Evolutionary conservation across 2,888 invertebrate genomes (phyloP), one percentile per base, ranked within the genome.

Genomic region (Drosophila meridiana): DNA sequence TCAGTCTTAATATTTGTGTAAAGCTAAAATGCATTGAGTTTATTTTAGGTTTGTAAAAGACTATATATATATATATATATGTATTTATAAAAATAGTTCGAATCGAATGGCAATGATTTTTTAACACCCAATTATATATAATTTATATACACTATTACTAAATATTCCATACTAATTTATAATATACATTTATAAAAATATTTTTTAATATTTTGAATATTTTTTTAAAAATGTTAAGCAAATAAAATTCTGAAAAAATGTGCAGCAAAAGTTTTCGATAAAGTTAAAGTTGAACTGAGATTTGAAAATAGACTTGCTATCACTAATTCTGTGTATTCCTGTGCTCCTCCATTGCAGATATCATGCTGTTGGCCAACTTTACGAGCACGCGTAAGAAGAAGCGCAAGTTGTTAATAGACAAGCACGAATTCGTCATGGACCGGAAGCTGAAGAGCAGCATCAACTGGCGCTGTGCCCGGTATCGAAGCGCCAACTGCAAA

Each of bases 391-490:
- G 92, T n/a, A 93, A 93, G 78, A 92, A 91, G 58, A 89, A 90
- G 62, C 87, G 87, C 52, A 93, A 92, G 73, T 77, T 93, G 45
- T 45, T 93, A 0, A 90, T 93, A 69, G 91, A 90, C 20, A 81
- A 79, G 0, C 86, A 91, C 50, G 91, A 91, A 62, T 93, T 91
- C 70, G 91, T 93, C 0, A 90, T 92, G 81, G 93, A 93, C 84
- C 89, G 93, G 5, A 91, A 87, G 64, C 79, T 93, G 5, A 93
- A 93, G 67, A 82, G 85, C 58, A 92, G 92, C 38, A 92, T 91
- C 52, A 92, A 93, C 68, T 93, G 93, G 93, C 92, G 93, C 28
- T 93, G 93, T 63, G 81, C 92, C 5, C 90, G 92, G 0, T 92
- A 92, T 36, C 91, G 91, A 36, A 92, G 91, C 65, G 86, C 87